Base-by-base conservation (phyloP, 1,140 invertebrate genomes). In the Trachymyrmex cornetzi region DNA sequence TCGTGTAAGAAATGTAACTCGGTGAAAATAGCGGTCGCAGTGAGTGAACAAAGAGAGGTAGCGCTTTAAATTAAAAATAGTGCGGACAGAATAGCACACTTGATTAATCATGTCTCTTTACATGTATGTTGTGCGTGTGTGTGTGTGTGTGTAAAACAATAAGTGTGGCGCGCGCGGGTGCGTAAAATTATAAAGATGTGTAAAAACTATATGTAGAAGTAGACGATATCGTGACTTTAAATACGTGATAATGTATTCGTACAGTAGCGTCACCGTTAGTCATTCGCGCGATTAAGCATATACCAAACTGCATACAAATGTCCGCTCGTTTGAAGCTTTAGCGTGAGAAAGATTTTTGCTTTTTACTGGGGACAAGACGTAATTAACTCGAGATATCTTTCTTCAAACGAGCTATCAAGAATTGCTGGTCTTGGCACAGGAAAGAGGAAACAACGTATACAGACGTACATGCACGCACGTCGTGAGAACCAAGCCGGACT, bases 301-400 rank as follows among this genome's bases (percentile, higher is more conserved):
- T 61, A 63, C 38, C 69, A 75, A 84, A 75, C 55, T 53, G 59
- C 71, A 59, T 90, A 87, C 48, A 50, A 87, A 69, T 75, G 50
- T 72, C n/a, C 53, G 55, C 30, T 85, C 34, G 11, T 69, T 84
- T 71, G 72, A 91, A 77, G 27, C 63, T 84, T 85, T 34, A 86
- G 61, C 81, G 89, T 92, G 91, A 84, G 90, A 92, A 92, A 77
- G 61, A 79, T 85, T 91, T 89, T 89, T 88, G 87, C 85, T 92
- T 91, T 92, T 89, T 79, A 84, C 57, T 0, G 55, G 34, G 72
- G 30, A 55, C 30, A 44, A 22, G 34, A 85, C 67, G 79, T 92
- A 92, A 92, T 92, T 92, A 92, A 87, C 86, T 77, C 44, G 61
- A 85, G 88, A 90, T 87, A 90, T 92, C 90, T 90, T 89, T 88